Evolutionary conservation across 2,888 invertebrate species (phyloP).

Genomic region (Alcis repandata): DNA sequence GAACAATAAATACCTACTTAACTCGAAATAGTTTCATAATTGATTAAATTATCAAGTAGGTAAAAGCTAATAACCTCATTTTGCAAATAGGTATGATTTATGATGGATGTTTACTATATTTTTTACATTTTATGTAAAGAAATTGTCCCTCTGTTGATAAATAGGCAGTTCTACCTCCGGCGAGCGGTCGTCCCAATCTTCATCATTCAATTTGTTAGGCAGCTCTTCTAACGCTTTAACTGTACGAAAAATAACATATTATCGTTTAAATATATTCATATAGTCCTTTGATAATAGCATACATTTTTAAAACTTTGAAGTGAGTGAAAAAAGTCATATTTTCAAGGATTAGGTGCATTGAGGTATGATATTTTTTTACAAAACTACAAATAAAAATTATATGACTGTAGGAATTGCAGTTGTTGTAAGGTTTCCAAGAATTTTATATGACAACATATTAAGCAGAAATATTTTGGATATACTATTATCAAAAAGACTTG

Average conservation of each 20-base stretch:
- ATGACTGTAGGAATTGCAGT: neutral
- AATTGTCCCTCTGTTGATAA: conserved; percentile 95
- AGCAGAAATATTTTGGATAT: neutral
- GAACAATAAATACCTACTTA: no score
- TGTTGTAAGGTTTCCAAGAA: neutral
- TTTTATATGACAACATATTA: neutral
- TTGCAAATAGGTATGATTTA: neutral
- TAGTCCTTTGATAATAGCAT: conserved; percentile 17
- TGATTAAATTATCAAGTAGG: neutral
- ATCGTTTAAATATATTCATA: conserved; percentile 9
- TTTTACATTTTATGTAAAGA: conserved; percentile 85
- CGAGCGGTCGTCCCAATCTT: conserved; percentile 91
- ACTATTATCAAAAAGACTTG: conserved; percentile 1
- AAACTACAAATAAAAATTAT: neutral
- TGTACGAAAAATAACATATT: conserved; percentile 62
- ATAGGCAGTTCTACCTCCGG: conserved; percentile 93
- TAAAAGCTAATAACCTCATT: neutral
- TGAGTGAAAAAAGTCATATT: neutral
- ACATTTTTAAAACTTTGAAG: neutral
- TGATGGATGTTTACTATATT: neutral
- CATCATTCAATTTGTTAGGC: conserved; percentile 85
- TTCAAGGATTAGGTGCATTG: neutral
- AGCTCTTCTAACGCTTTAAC: conserved; percentile 93
- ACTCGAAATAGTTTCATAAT: no score
- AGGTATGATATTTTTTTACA: no score